These are phyloP conservation scores for Parapsyche elsis DNA, from an alignment of 1,140 invertebrate species.

Conservation along the genomic window DNA sequence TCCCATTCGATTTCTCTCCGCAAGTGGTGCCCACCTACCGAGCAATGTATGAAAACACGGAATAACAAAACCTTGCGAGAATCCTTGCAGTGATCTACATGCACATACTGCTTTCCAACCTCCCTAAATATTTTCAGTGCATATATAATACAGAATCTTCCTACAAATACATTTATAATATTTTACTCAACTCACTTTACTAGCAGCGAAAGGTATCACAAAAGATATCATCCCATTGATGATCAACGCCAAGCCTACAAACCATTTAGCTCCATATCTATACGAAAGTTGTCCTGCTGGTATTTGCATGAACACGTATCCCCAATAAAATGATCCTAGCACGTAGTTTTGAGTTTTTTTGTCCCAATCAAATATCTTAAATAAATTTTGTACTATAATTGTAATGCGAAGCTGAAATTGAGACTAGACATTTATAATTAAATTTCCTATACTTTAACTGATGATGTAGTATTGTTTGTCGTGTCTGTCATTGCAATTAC, in stretches of 20 bases:
- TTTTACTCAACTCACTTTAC: conserved; percentile 59
- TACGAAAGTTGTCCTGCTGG: conserved; percentile 75
- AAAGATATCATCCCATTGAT: conserved; percentile 61
- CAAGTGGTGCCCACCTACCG: conserved; percentile 75
- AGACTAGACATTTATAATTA: conserved; percentile 25
- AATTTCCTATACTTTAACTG: conserved; percentile 50
- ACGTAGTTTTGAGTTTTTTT: conserved; percentile 70
- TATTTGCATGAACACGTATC: conserved; percentile 74
- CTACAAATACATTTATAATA: no score
- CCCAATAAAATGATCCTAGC: conserved; percentile 71
- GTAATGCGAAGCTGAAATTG: conserved; percentile 5
- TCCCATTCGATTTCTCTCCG: conserved; percentile 58
- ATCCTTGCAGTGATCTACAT: conserved; percentile 77
- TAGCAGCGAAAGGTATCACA: conserved; percentile 60
- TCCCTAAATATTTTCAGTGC: conserved; percentile 57
- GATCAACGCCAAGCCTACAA: conserved; percentile 70
- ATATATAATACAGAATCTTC: neutral
- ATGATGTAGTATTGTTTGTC: conserved; percentile 58
- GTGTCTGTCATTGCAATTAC: conserved; percentile 65
- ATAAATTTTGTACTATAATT: neutral
- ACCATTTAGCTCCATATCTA: conserved; percentile 71
- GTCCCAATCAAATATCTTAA: conserved; percentile 68
- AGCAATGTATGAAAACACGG: conserved; percentile 82
- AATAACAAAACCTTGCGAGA: conserved; percentile 81
- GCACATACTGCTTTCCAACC: conserved; percentile 70